phyloP scores from a whole-genome alignment of 2,888 invertebrate species.

The Rotaria macrura region DNA sequence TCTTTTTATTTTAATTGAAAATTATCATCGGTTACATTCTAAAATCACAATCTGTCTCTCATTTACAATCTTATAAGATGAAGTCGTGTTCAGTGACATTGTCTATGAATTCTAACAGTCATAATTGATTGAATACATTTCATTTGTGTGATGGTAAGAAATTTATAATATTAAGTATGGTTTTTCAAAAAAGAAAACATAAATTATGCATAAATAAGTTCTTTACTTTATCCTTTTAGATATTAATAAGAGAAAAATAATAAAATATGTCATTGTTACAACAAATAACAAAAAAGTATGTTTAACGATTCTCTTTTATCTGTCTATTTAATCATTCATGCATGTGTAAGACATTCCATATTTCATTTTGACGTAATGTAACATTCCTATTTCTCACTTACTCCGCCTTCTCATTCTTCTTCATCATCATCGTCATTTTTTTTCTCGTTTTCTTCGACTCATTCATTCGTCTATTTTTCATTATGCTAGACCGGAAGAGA shows the following conservation, averaged over 20 bases:
- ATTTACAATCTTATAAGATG: too few relatives aligned
- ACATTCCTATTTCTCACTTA: neutral
- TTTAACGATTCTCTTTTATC: neutral
- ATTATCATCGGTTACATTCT: too few relatives aligned
- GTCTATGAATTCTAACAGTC: too few relatives aligned
- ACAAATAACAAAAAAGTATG: neutral
- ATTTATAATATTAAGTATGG: too few relatives aligned
- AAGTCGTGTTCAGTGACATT: too few relatives aligned
- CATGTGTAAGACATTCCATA: neutral
- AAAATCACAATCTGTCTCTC: too few relatives aligned
- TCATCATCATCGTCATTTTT: neutral
- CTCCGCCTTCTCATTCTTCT: neutral
- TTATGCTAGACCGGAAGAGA: neutral
- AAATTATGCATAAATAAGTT: neutral
- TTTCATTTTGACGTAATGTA: neutral
- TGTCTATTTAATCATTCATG: neutral
- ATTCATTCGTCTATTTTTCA: neutral
- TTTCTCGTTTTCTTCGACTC: neutral
- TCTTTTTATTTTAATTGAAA: too few relatives aligned
- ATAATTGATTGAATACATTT: too few relatives aligned
- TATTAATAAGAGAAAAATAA: neutral
- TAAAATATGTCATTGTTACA: neutral
- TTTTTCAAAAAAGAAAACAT: neutral
- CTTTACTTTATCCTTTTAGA: neutral
- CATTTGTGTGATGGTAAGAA: too few relatives aligned